Evolutionary conservation across 2,888 invertebrate genomes (phyloP).

Genomic region (Apeira syringaria): DNA sequence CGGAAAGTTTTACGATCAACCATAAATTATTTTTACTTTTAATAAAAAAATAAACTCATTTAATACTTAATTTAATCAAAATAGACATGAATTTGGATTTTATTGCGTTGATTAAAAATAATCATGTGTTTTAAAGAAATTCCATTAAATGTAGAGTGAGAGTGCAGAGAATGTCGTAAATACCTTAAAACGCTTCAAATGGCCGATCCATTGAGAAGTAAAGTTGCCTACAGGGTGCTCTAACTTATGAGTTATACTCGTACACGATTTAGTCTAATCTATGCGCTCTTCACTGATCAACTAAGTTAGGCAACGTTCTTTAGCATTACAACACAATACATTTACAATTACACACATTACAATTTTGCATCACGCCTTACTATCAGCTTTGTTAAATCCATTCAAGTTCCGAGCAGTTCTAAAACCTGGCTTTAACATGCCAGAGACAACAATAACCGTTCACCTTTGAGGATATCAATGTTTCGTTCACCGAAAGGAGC

Average conservation of each 20-base stretch:
- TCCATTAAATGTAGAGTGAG: slow-evolving; percentile 50
- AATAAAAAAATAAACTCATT: slow-evolving; percentile 14
- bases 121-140: slow-evolving; percentile 41
- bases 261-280: too few relatives aligned
- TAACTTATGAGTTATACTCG: not conserved
- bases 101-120: slow-evolving; percentile 27
- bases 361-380: too few relatives aligned
- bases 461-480: too few relatives aligned
- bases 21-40: slow-evolving; percentile 16
- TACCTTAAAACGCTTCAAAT: slow-evolving; percentile 42
- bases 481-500: too few relatives aligned
- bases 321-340: too few relatives aligned
- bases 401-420: too few relatives aligned
- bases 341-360: too few relatives aligned
- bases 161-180: slow-evolving; percentile 50
- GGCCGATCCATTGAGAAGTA: slow-evolving; percentile 14
- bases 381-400: too few relatives aligned
- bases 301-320: too few relatives aligned
- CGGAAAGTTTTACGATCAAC: slow-evolving; percentile 4
- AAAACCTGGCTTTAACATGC: too few relatives aligned
- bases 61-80: slow-evolving; percentile 26
- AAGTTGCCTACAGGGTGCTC: slow-evolving; percentile 28
- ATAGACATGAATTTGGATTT: slow-evolving; percentile 24
- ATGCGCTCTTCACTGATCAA: too few relatives aligned
- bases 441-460: too few relatives aligned